Percentiles rank a stretch among this genome's conserved stretches.
Conservation (phyloP, 92 coral and sea anemone species). For the Epizoanthus fatuus region DNA sequence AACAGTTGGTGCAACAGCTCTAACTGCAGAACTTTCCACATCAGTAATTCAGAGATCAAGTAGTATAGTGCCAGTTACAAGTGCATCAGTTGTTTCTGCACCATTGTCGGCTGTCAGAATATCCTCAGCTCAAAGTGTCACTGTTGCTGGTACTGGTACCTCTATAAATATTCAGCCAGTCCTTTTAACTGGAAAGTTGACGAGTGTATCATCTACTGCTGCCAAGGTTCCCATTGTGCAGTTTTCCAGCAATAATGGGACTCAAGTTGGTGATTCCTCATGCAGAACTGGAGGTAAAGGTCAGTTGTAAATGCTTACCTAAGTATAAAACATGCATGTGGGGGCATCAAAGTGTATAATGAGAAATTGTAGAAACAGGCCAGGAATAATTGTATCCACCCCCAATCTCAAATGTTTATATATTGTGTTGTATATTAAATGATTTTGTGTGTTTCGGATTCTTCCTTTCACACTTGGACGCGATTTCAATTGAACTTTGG, state of each 20-base stretch:
- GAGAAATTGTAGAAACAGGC: too few species aligned
- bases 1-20: not conserved
- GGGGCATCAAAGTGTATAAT: too few species aligned
- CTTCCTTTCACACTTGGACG: too few species aligned
- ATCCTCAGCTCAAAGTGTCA: not conserved
- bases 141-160: not conserved
- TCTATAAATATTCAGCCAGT: conserved; percentile 5
- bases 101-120: not conserved
- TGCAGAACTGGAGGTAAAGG: not conserved
- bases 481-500: too few species aligned
- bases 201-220: not conserved
- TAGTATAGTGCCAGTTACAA: not conserved
- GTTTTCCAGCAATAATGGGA: not conserved
- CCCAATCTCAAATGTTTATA: too few species aligned
- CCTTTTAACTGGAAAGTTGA: not conserved
- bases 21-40: not conserved
- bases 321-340: not conserved
- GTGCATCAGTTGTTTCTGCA: not conserved
- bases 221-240: not conserved
- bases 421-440: too few species aligned
- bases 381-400: too few species aligned
- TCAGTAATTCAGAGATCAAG: not conserved
- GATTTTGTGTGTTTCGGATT: too few species aligned
- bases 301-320: not conserved
- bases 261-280: not conserved